phyloP scores from a whole-genome alignment of 2,797 vertebrate species.

The Dromococcyx pavoninus region DNA sequence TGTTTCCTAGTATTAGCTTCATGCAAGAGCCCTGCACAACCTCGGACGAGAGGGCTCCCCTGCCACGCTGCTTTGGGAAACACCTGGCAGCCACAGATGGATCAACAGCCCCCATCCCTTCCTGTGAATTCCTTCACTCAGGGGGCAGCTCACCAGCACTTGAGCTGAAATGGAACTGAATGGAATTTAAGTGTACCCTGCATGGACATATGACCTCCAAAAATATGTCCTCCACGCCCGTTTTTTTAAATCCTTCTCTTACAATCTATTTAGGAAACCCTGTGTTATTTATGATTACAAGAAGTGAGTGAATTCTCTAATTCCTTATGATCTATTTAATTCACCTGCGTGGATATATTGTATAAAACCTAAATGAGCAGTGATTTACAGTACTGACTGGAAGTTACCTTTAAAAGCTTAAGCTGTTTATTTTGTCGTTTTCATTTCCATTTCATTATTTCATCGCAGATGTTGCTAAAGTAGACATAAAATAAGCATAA shows the following conservation, averaged over 20 bases:
- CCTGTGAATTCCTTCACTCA: neutral
- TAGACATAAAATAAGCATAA: neutral
- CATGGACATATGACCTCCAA: neutral
- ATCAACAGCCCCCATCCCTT: fast-evolving
- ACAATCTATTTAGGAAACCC: neutral
- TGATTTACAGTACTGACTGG: neutral
- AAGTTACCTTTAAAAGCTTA: neutral
- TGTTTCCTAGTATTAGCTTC: neutral
- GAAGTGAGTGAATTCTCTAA: neutral
- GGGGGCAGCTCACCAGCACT: neutral
- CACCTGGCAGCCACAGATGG: neutral
- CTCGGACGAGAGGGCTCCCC: fast-evolving
- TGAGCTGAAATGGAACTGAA: neutral
- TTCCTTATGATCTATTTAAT: neutral
- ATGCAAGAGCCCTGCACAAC: no score
- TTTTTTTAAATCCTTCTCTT: neutral
- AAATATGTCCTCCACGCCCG: neutral
- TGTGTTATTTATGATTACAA: neutral
- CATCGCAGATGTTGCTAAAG: neutral
- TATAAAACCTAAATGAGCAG: neutral
- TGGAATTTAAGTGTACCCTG: neutral
- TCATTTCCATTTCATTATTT: neutral
- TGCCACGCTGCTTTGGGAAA: neutral
- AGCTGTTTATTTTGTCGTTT: neutral
- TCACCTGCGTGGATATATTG: neutral